Conservation (phyloP, 2,113 vertebrate genomes). For the Toxostoma redivivum region DNA sequence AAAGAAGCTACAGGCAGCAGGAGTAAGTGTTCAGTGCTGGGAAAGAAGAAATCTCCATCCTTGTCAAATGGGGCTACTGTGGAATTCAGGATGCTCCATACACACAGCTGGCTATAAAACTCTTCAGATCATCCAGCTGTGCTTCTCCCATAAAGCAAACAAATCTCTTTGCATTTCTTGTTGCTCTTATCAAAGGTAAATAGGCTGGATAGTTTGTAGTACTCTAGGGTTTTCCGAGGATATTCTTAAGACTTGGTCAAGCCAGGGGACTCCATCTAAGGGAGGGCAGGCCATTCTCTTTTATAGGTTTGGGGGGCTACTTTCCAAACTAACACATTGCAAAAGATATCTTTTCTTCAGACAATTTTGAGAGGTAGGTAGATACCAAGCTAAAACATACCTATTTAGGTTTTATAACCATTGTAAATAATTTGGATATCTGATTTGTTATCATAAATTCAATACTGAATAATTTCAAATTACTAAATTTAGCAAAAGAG, state of each 20-base stretch:
- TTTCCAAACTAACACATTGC: neutral
- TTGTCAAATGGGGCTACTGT: neutral
- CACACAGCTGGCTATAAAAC: constrained; percentile 39
- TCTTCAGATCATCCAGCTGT: constrained; percentile 25
- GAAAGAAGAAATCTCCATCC: neutral
- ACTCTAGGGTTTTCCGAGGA: neutral
- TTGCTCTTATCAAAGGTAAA: constrained; percentile 59
- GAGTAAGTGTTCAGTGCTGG: neutral
- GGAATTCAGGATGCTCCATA: constrained; percentile 14
- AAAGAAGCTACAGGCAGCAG: neutral
- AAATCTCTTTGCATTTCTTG: constrained; percentile 48
- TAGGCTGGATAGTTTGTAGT: neutral
- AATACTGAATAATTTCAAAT: neutral
- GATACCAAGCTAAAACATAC: neutral
- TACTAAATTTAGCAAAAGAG: neutral
- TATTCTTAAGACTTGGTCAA: neutral
- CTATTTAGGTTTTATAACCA: neutral
- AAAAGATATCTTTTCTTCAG: neutral
- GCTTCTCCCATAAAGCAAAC: constrained; percentile 52
- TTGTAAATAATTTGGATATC: neutral
- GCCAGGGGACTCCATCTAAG: neutral
- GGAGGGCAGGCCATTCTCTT: neutral
- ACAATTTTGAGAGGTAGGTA: neutral
- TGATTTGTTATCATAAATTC: neutral
- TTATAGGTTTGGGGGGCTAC: neutral